Base-by-base conservation (phyloP, 2,888 invertebrate genomes). In the Heterodera filipjevi region DNA sequence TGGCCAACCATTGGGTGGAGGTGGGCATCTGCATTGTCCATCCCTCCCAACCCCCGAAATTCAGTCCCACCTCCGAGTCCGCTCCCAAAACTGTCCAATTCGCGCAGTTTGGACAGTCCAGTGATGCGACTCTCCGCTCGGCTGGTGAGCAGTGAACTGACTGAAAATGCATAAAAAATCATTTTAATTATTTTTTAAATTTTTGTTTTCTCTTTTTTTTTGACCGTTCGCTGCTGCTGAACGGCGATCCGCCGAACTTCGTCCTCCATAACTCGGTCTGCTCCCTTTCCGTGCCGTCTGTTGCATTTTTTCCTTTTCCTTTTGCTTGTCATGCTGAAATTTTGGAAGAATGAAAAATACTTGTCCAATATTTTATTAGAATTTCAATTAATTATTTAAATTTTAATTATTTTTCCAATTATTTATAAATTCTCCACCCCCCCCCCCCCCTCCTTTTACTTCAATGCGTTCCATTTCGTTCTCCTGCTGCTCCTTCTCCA, bases 391-490 rank as follows among this genome's bases (percentile, higher is more conserved):
- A 10, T 39, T 39, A 49, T 49, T 49, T 49, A 49, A 19, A 19
- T 49, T 19, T 19, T 49, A 12, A 16, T n/a, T n/a, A n/a, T n/a
- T n/a, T 19, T 14, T 19, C 14, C 1, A 12, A 14, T 49, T 49
- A 49, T 49, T 49, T 49, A 49, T 49, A 49, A 49, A 49, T 49
- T 8, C 16, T 49, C 49, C 10, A 49, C 16, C 16, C 3, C 3
- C 3, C 16, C 16, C 6, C 8, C 16, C 16, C 12, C 27, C 27
- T 22, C 3, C 59, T 8, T 27, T 27, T 27, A 64, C 75, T 32
- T 75, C 75, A 59, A 75, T 75, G 30, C 79, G 68, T 44, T 79
- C 79, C 33, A 46, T 14, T 78, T 79, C 68, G 49, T 79, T 79
- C 10, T 59, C 78, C 30, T 68, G 68, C 33, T 79, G 78, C 19